Conservation (phyloP, 2,888 invertebrate species). For the Myathropa florea region DNA sequence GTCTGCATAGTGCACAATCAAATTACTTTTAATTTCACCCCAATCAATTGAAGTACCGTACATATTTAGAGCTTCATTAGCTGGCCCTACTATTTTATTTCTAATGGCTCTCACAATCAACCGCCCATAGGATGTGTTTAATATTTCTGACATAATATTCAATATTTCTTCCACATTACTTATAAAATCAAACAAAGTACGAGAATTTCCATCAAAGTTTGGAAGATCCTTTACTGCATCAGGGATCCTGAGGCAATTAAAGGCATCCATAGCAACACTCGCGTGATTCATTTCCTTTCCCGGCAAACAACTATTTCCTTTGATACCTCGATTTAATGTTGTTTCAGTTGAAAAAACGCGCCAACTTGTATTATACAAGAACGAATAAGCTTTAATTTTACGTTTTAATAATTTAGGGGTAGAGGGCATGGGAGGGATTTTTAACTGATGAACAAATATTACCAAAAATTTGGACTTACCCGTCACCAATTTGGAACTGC, state of each 20-base stretch:
- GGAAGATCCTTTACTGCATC: constrained; percentile 66
- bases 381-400: neutral
- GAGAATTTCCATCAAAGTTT: too few relatives aligned
- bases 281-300: neutral
- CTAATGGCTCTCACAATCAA: constrained; percentile 60
- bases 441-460: neutral
- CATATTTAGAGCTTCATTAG: constrained; percentile 68
- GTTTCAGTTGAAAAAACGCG: neutral
- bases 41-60: constrained; percentile 59
- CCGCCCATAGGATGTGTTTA: constrained; percentile 44
- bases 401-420: neutral
- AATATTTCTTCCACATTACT: constrained; percentile 66
- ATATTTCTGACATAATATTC: constrained; percentile 15
- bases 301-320: neutral
- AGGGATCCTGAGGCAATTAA: too few relatives aligned
- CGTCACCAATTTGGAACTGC: neutral
- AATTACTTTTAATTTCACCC: too few relatives aligned
- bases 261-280: constrained; percentile 4
- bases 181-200: constrained; percentile 32
- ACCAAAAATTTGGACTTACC: neutral
- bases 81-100: constrained; percentile 67
- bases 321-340: neutral
- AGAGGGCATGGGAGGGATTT: neutral
- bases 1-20: constrained; percentile 64
- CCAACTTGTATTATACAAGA: neutral